Evolutionary conservation across 1,140 invertebrate genomes (phyloP).

Genomic region (Drosophila arizonae): DNA sequence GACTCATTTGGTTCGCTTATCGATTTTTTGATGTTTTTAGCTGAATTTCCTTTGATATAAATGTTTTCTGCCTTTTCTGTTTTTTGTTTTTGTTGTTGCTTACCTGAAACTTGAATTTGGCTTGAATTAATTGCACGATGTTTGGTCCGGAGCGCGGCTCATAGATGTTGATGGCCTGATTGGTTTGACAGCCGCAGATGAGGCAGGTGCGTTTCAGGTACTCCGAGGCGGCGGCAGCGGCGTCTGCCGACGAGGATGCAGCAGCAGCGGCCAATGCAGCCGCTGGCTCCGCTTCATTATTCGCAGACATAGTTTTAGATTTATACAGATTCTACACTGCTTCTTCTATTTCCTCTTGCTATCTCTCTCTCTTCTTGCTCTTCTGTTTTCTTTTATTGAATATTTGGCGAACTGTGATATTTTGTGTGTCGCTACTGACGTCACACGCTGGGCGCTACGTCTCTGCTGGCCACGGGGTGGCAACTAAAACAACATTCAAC

Average conservation of each 20-base stretch:
- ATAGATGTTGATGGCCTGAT: constrained; percentile 81
- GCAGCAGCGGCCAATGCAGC: constrained; percentile 45
- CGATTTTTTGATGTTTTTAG: constrained; percentile 45
- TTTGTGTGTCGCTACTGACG: constrained; percentile 24
- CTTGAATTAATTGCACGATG: constrained; percentile 81
- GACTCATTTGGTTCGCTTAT: constrained; percentile 51
- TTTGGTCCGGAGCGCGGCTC: constrained; percentile 81
- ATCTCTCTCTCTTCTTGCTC: constrained; percentile 1
- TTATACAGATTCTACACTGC: neutral
- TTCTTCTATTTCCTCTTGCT: neutral
- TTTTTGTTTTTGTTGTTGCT: constrained; percentile 14
- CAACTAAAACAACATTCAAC: constrained; percentile 9
- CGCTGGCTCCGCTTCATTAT: constrained; percentile 62
- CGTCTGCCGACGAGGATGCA: constrained; percentile 28
- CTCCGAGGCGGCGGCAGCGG: constrained; percentile 66
- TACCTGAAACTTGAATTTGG: constrained; percentile 83
- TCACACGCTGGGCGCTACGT: constrained; percentile 20
- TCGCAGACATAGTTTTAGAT: constrained; percentile 51
- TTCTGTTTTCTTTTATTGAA: neutral
- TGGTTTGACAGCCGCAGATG: constrained; percentile 82
- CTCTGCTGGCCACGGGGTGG: constrained; percentile 23
- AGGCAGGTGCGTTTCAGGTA: constrained; percentile 82
- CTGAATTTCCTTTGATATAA: constrained; percentile 28
- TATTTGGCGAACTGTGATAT: neutral
- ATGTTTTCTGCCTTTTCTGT: no score